Evolutionary conservation across 2,888 invertebrate genomes (phyloP).

Genomic region (Synergus japonicus): DNA sequence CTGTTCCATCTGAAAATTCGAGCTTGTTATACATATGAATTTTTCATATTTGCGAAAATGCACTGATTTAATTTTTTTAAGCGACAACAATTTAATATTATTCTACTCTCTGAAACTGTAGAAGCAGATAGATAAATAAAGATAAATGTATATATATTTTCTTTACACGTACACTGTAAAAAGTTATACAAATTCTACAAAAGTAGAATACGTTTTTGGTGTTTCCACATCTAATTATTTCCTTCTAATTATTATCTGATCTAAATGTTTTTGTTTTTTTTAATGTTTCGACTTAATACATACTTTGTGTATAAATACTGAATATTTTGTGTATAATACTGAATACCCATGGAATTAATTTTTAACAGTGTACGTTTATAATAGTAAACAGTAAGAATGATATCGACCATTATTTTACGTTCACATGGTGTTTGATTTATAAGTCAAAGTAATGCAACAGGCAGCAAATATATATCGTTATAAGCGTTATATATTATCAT

Average conservation of each 20-base stretch:
- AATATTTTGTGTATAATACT: neutral
- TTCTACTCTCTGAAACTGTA: slow-evolving; percentile 14
- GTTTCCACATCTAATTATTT: neutral
- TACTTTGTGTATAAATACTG: neutral
- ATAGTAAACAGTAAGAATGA: neutral
- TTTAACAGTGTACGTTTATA: slow-evolving; percentile 32
- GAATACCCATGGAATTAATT: neutral
- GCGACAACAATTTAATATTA: slow-evolving; percentile 27
- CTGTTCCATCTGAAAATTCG: slow-evolving; percentile 26
- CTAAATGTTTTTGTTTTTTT: neutral
- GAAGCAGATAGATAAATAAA: slow-evolving; percentile 17
- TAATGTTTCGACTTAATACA: neutral
- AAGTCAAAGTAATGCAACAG: slow-evolving; percentile 20
- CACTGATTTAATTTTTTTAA: neutral
- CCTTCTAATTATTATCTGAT: neutral
- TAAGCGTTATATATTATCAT: slow-evolving; percentile 31
- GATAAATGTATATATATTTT: neutral
- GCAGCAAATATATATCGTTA: slow-evolving; percentile 33
- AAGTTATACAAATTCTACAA: slow-evolving; percentile 32
- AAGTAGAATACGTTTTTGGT: slow-evolving; percentile 32
- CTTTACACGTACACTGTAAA: slow-evolving; percentile 32
- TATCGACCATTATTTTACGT: slow-evolving; percentile 3
- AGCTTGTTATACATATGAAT: slow-evolving; percentile 9
- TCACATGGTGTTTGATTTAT: slow-evolving; percentile 18
- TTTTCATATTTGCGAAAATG: neutral